Conservation (phyloP, 1,140 invertebrate genomes). For the Brachionus rubens region DNA sequence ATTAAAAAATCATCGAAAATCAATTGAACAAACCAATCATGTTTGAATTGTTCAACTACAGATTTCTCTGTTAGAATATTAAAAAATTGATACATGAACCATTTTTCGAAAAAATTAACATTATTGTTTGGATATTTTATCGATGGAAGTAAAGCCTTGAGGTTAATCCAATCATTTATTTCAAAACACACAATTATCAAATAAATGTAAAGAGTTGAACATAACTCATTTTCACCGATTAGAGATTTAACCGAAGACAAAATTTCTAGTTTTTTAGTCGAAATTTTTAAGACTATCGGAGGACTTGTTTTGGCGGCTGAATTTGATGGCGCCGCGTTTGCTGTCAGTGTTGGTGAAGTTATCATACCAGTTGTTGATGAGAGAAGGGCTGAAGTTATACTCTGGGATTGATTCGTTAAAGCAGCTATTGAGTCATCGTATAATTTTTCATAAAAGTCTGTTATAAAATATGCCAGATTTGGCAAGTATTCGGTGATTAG, state of each 20-base stretch:
- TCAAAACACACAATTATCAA: slow-evolving; percentile 29
- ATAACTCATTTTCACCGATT: slow-evolving; percentile 38
- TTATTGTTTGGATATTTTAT: slow-evolving; percentile 40
- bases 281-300: slow-evolving; percentile 41
- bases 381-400: slow-evolving; percentile 8
- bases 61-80: slow-evolving; percentile 5
- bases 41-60: slow-evolving; percentile 40
- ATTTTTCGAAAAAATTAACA: slow-evolving; percentile 16
- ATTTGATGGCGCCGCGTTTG: neutral
- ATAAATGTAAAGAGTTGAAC: slow-evolving; percentile 18
- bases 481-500: slow-evolving; percentile 48
- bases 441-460: slow-evolving; percentile 42
- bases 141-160: slow-evolving; percentile 7
- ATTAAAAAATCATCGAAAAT: slow-evolving; percentile 44
- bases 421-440: slow-evolving; percentile 31
- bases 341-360: neutral
- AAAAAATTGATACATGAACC: slow-evolving; percentile 35
- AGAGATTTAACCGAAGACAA: slow-evolving; percentile 1
- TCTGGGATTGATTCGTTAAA: slow-evolving; percentile 1
- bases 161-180: slow-evolving; percentile 43
- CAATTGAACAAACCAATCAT: slow-evolving; percentile 42
- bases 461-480: slow-evolving; percentile 46
- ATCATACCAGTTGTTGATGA: slow-evolving; percentile 17
- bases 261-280: slow-evolving; percentile 32
- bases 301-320: neutral